phyloP scores from a whole-genome alignment of 2,797 vertebrate genomes.

The Myotis pilosus region DNA sequence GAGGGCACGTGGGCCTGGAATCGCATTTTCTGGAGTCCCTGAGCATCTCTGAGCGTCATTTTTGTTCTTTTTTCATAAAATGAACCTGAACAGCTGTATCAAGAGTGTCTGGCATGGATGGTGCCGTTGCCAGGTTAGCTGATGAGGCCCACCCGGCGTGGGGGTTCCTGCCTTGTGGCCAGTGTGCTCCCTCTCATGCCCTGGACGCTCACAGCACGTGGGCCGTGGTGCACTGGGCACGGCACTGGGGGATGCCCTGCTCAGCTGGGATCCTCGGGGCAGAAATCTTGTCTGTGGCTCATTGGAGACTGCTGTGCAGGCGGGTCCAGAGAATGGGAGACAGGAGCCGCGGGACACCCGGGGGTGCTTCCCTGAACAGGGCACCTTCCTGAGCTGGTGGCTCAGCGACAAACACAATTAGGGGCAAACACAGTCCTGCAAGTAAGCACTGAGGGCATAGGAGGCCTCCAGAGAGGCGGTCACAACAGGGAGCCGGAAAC shows the following conservation, averaged over 20 bases:
- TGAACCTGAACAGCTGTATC: not conserved
- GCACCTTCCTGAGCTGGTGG: constrained; percentile 35
- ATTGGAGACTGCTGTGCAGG: constrained; percentile 61
- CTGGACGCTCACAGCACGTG: not conserved
- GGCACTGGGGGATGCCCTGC: not conserved
- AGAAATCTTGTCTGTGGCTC: constrained; percentile 30
- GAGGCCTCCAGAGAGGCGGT: not conserved
- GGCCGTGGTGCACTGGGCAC: not conserved
- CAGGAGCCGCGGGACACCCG: not conserved
- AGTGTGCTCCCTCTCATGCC: not conserved
- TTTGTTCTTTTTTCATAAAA: constrained; percentile 11
- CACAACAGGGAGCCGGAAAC: not conserved
- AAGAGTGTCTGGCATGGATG: not conserved
- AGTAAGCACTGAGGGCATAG: not conserved
- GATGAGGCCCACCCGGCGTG: not conserved
- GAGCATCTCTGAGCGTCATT: not conserved
- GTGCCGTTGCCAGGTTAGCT: not conserved
- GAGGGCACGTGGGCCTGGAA: not conserved
- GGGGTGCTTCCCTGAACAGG: not conserved
- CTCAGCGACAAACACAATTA: not conserved
- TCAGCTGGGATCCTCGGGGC: not conserved
- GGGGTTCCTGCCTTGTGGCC: too few species aligned
- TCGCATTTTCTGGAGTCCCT: not conserved
- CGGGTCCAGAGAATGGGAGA: constrained; percentile 8
- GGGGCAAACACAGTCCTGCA: not conserved